Conservation (phyloP, 2,797 vertebrate species). For the Enteromius treurensis region DNA sequence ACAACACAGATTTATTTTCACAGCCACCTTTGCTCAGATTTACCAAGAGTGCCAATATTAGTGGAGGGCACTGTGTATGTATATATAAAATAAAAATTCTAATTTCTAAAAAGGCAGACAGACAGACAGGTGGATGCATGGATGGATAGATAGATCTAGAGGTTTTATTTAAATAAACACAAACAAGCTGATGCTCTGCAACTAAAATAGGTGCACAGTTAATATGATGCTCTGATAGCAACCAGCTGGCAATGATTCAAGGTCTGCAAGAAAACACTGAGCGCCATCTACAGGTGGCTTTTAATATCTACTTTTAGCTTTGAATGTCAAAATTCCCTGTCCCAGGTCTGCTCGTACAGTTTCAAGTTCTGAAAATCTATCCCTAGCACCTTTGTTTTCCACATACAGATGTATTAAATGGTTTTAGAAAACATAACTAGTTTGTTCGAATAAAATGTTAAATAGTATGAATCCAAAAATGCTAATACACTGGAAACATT, state of each 20-base stretch:
- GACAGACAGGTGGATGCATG: too few species aligned
- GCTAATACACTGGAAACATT: background rate
- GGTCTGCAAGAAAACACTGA: background rate
- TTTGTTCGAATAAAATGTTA: background rate
- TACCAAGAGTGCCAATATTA: too few species aligned
- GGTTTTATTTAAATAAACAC: background rate
- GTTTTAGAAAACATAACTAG: background rate
- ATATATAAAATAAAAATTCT: too few species aligned
- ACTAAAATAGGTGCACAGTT: background rate
- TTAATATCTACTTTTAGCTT: background rate
- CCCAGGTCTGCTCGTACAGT: background rate
- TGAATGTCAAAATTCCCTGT: background rate
- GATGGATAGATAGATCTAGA: too few species aligned
- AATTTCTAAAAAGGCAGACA: too few species aligned
- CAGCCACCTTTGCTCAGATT: too few species aligned
- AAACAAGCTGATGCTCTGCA: background rate
- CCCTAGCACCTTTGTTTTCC: background rate
- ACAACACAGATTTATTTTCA: too few species aligned
- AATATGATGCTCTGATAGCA: background rate
- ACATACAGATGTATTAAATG: background rate
- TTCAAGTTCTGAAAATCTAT: background rate
- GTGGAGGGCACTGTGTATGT: too few species aligned
- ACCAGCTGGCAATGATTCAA: background rate
- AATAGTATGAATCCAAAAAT: background rate
- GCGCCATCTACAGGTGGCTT: constrained; percentile 9